Base-by-base conservation (phyloP, 2,797 vertebrate genomes). In the Choloepus didactylus region DNA sequence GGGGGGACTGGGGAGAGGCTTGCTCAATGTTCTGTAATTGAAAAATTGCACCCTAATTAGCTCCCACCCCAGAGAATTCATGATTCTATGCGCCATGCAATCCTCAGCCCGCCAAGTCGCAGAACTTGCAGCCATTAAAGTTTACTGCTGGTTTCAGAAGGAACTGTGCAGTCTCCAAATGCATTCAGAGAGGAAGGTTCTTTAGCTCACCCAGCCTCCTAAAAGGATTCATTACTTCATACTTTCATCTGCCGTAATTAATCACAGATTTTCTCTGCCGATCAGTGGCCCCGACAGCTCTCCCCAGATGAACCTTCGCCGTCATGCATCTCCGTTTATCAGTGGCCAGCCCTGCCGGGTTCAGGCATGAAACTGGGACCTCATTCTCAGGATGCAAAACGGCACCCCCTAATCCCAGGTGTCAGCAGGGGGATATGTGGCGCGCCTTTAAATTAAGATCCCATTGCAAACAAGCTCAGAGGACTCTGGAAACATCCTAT, bases 21-120 rank as follows among this genome's bases (percentile, higher is more conserved):
- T 64, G 56, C 75, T 96, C 75, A 75, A 10, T 38, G 95, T 95
- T 81, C 96, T 1, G 0, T 25, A 96, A 94, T 80, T 96, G 96
- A 89, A 96, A 96, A 97, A 89, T 95, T 89, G 72, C 93, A 27
- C 93, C 91, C 97, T 96, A 94, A 94, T 87, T 89, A 91, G 88
- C 80, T 92, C 76, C 82, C 59, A 62, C 93, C 93, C 93, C 25
- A 41, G 93, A 75, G 81, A 83, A 84, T 87, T 72, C 38, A 1
- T 31, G 67, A 25, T 66, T 44, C 69, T 19, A 0, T 0, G 60
- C 0, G 1, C 85, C 87, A 75, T 67, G 92, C 95, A 49, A 66
- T 66, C 94, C 2, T 0, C 80, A 70, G 67, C 69, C 87, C 0
- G 35, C 96, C 81, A 64, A 93, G 73, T 75, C 60, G 0, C 23